phyloP scores from a whole-genome alignment of 2,113 vertebrate species.

The Cynoglossus semilaevis region DNA sequence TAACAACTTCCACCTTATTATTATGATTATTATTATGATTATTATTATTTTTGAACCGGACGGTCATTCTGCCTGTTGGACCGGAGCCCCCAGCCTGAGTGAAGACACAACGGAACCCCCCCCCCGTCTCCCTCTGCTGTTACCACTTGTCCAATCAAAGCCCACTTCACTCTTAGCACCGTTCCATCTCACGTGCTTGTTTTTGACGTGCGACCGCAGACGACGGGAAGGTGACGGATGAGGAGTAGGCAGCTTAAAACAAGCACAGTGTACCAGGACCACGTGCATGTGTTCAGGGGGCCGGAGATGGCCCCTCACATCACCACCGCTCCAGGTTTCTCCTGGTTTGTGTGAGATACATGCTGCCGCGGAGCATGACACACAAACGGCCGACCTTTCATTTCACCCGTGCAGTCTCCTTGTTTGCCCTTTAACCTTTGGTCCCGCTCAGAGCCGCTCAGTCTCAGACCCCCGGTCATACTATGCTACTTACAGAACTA shows the following conservation, averaged over 20 bases:
- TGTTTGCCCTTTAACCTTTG: conserved; percentile 27
- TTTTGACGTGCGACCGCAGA: conserved; percentile 43
- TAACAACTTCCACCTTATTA: conserved; percentile 20
- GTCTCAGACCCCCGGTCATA: conserved; percentile 25
- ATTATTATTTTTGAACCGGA: conserved; percentile 60
- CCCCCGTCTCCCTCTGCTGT: conserved; percentile 46
- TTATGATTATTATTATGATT: conserved; percentile 68
- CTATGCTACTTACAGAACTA: conserved; percentile 72
- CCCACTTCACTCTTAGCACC: conserved; percentile 43
- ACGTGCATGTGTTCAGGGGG: conserved; percentile 37
- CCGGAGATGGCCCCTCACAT: conserved; percentile 47
- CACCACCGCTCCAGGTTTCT: conserved; percentile 38
- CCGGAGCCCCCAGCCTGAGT: conserved; percentile 56
- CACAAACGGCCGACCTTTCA: conserved; percentile 7
- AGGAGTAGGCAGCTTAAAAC: conserved; percentile 43
- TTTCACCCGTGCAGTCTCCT: conserved; percentile 9
- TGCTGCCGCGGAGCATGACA: conserved; percentile 35
- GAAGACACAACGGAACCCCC: conserved; percentile 58
- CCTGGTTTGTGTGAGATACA: conserved; percentile 43
- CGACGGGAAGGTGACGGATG: not conserved
- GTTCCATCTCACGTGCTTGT: conserved; percentile 33
- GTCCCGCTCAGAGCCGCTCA: conserved; percentile 5
- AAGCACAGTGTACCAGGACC: conserved; percentile 17
- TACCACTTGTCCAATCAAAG: conserved; percentile 35
- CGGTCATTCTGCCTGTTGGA: conserved; percentile 53